Conservation (phyloP, 2,888 invertebrate genomes). For the Pammene fasciana region DNA sequence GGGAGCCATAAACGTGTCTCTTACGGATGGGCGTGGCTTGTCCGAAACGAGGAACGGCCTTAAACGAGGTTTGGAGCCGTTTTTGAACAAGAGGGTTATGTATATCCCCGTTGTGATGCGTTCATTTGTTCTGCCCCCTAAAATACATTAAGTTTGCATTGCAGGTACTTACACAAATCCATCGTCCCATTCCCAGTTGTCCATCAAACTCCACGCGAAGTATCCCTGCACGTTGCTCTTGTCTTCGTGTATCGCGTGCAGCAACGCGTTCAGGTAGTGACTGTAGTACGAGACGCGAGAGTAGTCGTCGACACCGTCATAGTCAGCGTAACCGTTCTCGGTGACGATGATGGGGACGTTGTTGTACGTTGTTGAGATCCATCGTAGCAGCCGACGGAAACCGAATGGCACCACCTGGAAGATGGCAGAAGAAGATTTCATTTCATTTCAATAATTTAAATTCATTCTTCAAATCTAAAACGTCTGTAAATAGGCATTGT, state of each 20-base stretch:
- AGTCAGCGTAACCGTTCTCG: constrained; percentile 83
- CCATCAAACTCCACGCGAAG: constrained; percentile 92
- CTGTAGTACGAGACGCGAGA: constrained; percentile 84
- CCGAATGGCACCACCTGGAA: constrained; percentile 83
- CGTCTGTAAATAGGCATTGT: too few species aligned
- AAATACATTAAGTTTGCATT: background rate
- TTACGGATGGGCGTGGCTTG: too few species aligned
- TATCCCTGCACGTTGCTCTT: constrained; percentile 87
- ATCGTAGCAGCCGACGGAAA: constrained; percentile 80
- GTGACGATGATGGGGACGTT: constrained; percentile 81
- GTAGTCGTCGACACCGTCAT: constrained; percentile 76
- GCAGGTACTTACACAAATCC: constrained; percentile 87
- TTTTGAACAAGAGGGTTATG: too few species aligned
- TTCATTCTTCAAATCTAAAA: too few species aligned
- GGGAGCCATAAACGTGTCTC: too few species aligned
- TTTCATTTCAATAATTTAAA: too few species aligned
- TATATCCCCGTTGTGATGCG: too few species aligned
- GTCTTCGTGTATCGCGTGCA: constrained; percentile 82
- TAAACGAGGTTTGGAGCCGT: too few species aligned
- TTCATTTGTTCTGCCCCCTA: too few species aligned
- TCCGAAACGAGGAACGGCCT: too few species aligned
- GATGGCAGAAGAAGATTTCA: background rate
- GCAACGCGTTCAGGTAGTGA: constrained; percentile 75
- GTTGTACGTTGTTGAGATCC: constrained; percentile 80
- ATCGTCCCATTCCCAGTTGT: constrained; percentile 92